Conservation (phyloP, 1,140 invertebrate species). For the Cylas formicarius region DNA sequence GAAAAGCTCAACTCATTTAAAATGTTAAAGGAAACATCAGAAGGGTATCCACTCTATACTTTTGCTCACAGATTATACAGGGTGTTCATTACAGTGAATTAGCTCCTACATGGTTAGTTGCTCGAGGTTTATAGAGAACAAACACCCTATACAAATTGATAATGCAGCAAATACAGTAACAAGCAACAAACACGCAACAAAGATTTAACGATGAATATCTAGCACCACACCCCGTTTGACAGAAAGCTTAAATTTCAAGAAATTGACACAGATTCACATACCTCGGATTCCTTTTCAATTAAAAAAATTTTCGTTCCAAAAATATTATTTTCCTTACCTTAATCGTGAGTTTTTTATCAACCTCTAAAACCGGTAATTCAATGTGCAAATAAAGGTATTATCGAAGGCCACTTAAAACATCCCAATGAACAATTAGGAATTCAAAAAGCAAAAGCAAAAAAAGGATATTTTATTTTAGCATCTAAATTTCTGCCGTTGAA, state of each 20-base stretch:
- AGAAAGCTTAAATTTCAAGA: slow-evolving; percentile 6
- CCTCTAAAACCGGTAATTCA: not conserved
- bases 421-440: not conserved
- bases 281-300: not conserved
- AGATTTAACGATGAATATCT: slow-evolving; percentile 4
- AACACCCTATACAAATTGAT: slow-evolving; percentile 5
- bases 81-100: no score
- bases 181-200: slow-evolving; percentile 12
- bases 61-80: slow-evolving; percentile 4
- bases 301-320: slow-evolving; percentile 2
- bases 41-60: not conserved
- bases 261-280: slow-evolving; percentile 5
- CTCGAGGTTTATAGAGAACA: not conserved
- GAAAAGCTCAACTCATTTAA: not conserved
- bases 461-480: no score
- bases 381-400: slow-evolving; percentile 1
- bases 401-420: slow-evolving; percentile 2
- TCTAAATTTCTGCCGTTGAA: no score
- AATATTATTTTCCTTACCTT: slow-evolving; percentile 5
- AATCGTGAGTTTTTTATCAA: not conserved
- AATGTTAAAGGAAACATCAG: not conserved
- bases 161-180: slow-evolving; percentile 5
- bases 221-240: slow-evolving; percentile 8
- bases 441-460: not conserved
- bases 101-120: not conserved